Evolutionary conservation across 1,140 invertebrate species (phyloP).

Genomic region (Bombus confusus): DNA sequence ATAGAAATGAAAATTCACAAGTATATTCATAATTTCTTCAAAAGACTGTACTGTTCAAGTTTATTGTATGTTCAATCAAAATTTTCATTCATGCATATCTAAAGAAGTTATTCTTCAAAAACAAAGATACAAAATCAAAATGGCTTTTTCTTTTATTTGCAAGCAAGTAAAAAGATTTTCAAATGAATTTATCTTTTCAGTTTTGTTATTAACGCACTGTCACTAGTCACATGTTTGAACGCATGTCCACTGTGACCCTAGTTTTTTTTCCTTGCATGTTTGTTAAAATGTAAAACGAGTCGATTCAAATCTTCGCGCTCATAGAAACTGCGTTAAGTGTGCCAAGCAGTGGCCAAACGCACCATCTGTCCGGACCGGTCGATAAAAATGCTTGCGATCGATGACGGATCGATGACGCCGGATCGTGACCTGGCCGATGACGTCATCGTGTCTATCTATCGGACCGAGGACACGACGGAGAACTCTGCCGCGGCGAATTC

Average conservation of each 20-base stretch:
- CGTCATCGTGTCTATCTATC: background rate
- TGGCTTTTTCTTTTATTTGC: background rate
- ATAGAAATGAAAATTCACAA: background rate
- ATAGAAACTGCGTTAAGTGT: constrained; percentile 51
- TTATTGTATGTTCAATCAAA: background rate
- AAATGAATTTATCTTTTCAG: background rate
- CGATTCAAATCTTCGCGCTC: background rate
- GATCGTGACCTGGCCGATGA: background rate
- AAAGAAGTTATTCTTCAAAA: background rate
- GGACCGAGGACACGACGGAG: constrained; percentile 51
- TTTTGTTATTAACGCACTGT: background rate
- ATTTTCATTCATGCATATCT: background rate
- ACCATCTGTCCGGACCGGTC: constrained; percentile 37
- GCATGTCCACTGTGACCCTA: background rate
- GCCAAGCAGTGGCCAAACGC: constrained; percentile 57
- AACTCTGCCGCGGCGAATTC: constrained; percentile 76
- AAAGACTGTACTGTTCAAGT: background rate
- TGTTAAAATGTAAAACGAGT: background rate
- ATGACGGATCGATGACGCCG: background rate
- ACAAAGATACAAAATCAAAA: background rate
- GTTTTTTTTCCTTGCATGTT: background rate
- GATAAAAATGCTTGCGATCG: constrained; percentile 16
- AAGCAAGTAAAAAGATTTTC: background rate
- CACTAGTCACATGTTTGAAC: constrained; percentile 16
- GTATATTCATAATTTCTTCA: background rate